phyloP scores from a whole-genome alignment of 2,888 invertebrate species.

The Agelastica alni region DNA sequence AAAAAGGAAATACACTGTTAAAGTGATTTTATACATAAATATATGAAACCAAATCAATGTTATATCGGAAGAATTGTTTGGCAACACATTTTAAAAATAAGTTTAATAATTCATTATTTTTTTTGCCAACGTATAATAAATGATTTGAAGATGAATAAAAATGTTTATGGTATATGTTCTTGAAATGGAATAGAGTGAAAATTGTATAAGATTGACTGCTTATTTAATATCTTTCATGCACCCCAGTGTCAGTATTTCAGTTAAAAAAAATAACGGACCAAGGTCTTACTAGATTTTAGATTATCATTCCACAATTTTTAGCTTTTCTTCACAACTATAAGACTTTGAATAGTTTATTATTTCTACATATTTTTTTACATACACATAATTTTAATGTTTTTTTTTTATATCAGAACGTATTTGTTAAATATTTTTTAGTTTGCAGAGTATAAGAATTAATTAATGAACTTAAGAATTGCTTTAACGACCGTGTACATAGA shows the following conservation, averaged over 20 bases:
- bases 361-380: constrained; percentile 58
- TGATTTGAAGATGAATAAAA: no score
- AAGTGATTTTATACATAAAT: no score
- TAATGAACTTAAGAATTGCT: constrained; percentile 49
- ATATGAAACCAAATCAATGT: no score
- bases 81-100: no score
- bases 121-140: no score
- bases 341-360: constrained; percentile 56
- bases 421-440: constrained; percentile 59
- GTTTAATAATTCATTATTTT: no score
- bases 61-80: no score
- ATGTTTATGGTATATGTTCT: no score
- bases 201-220: neutral
- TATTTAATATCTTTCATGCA: constrained; percentile 29
- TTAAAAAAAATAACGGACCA: constrained; percentile 50
- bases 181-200: no score
- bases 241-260: constrained; percentile 54
- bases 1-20: no score
- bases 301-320: constrained; percentile 54
- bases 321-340: constrained; percentile 52
- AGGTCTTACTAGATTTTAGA: constrained; percentile 50
- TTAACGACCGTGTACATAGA: constrained; percentile 54
- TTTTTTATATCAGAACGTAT: constrained; percentile 54
- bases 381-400: constrained; percentile 53
- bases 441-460: constrained; percentile 48